Percentiles rank a stretch among this genome's conserved stretches.
Evolutionary conservation across 2,888 invertebrate species (phyloP).

Genomic region (Onchidella celtica): DNA sequence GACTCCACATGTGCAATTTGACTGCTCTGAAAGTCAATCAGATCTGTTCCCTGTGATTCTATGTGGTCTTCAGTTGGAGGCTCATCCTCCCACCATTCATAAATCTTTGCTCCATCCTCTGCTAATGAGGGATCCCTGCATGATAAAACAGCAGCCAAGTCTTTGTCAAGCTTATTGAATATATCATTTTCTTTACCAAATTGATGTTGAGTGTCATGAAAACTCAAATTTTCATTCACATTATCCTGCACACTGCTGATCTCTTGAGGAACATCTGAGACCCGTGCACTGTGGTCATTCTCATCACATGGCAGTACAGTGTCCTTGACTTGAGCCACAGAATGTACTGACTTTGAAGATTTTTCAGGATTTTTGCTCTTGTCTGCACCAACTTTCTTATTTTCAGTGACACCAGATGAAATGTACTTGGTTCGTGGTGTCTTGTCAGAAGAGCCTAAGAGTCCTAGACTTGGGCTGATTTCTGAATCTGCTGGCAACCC

Average conservation of each 20-base stretch:
- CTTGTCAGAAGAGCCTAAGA: neutral
- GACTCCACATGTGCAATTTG: neutral
- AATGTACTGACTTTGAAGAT: neutral
- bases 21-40: neutral
- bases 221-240: neutral
- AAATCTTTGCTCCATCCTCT: neutral
- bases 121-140: neutral
- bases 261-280: too few relatives aligned
- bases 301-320: too few relatives aligned
- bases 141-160: neutral
- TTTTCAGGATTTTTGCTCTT: neutral
- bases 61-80: neutral
- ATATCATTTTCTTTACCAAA: neutral
- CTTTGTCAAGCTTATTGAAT: neutral
- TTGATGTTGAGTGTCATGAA: neutral
- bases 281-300: too few relatives aligned
- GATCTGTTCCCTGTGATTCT: neutral
- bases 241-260: too few relatives aligned
- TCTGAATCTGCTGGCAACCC: neutral
- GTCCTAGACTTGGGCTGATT: neutral
- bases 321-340: too few relatives aligned
- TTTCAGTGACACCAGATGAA: neutral
- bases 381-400: neutral
- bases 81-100: constrained; percentile 29
- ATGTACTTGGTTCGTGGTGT: neutral